Evolutionary conservation across 2,797 vertebrate genomes (phyloP).

Genomic region (Poecilia velifera): DNA sequence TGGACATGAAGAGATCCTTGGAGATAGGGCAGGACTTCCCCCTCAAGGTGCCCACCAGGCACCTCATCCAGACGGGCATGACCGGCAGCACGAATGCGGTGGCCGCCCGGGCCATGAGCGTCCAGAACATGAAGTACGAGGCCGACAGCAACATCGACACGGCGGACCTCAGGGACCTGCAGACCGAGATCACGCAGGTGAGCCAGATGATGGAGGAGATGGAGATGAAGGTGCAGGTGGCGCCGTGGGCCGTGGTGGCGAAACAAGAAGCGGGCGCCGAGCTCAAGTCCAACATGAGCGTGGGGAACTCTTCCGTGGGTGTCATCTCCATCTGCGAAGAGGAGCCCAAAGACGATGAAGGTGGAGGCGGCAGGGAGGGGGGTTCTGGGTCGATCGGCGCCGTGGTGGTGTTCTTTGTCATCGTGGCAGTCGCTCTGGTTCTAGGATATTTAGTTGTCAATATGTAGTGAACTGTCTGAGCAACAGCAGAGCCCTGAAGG

Average conservation of each 20-base stretch:
- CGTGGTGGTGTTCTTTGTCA: constrained; percentile 86
- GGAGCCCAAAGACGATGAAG: constrained; percentile 82
- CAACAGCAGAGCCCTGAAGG: constrained; percentile 26
- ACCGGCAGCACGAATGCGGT: constrained; percentile 88
- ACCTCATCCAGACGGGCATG: constrained; percentile 96
- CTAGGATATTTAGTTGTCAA: constrained; percentile 92
- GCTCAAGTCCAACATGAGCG: constrained; percentile 88
- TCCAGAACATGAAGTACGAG: constrained; percentile 94
- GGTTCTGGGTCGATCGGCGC: constrained; percentile 84
- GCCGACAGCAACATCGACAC: constrained; percentile 89
- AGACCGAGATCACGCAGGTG: constrained; percentile 91
- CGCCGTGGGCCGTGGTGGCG: constrained; percentile 95
- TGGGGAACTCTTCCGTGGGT: constrained; percentile 88
- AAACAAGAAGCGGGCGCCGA: constrained; percentile 93
- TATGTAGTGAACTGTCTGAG: constrained; percentile 83
- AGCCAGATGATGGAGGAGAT: constrained; percentile 96
- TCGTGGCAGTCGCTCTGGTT: constrained; percentile 87
- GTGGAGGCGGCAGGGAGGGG: constrained; percentile 58
- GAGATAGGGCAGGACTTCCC: constrained; percentile 93
- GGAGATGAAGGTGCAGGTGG: constrained; percentile 98
- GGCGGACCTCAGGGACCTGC: constrained; percentile 88
- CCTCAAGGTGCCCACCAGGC: constrained; percentile 88
- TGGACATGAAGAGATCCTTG: constrained; percentile 94
- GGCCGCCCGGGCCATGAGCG: constrained; percentile 91
- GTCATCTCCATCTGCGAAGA: constrained; percentile 88